Evolutionary conservation across 53 echinoderm and acorn worm species (phyloP), one percentile per base, ranked within the genome.

Genomic region (Echinometra lucunter): DNA sequence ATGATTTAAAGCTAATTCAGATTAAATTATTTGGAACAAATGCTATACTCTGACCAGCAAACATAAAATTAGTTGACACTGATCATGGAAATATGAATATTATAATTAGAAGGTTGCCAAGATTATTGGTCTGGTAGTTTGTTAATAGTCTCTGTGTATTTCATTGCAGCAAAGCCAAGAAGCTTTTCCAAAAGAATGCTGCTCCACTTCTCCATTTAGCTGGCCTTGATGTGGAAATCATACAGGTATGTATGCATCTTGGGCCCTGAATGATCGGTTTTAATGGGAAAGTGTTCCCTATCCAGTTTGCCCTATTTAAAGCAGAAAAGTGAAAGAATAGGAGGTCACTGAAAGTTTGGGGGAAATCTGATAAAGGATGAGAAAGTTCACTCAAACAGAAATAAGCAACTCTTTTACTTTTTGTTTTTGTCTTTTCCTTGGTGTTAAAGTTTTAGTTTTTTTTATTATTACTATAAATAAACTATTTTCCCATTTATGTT

Each of bases 111-210:
- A 63, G 7, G 4, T 63, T 63, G 63, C 17, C 0, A 63, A 18
- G 23, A 63, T 63, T 63, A 19, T 18, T 1, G 19, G 63, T 23
- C 63, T 21, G 17, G 63, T 63, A 21, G 19, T 19, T 15, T 63
- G 3, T 63, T 63, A 21, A 63, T 4, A 63, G 17, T 58, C 34
- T 58, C 32, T 57, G 30, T 34, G 30, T 91, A 37, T 58, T 60
- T 91, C 85, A 44, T 66, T 92, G 25, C 72, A 98, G 98, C 30
- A 98, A 98, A 96, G 98, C 94, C 17, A 96, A 94, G 80, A 98
- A 98, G 87, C 70, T 97, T 18, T 98, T 98, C 95, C 95, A 98
- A 27, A 97, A 97, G 95, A 98, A 98, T 96, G 98, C 98, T 87
- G 97, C 96, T 0, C 98, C 98, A 34, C 89, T 98, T 10, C 95